A percentile compares a stretch with the other conserved stretches of the same genome.
phyloP scores from a whole-genome alignment of 92 coral and sea anemone species.

The Porites divaricata region DNA sequence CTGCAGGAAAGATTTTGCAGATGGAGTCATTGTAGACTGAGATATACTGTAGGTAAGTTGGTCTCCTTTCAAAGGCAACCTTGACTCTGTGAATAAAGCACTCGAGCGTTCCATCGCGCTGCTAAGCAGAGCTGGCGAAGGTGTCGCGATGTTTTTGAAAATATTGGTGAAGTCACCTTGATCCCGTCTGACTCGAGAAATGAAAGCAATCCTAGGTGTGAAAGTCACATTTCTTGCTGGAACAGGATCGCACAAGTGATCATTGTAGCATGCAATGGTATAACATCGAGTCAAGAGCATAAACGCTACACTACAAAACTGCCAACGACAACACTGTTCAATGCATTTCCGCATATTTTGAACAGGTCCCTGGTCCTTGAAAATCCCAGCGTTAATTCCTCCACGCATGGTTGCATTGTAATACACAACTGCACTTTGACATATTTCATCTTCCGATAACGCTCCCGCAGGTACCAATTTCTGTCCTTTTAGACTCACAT shows the following conservation, averaged over 20 bases:
- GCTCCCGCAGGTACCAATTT: neutral
- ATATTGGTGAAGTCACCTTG: slow-evolving; percentile 41
- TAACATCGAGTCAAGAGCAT: slow-evolving; percentile 89
- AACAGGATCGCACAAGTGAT: slow-evolving; percentile 76
- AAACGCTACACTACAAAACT: slow-evolving; percentile 87
- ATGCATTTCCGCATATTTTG: slow-evolving; percentile 88
- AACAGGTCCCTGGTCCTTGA: slow-evolving; percentile 87
- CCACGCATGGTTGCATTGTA: slow-evolving; percentile 82
- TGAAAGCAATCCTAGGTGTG: slow-evolving; percentile 73
- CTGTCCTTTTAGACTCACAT: neutral
- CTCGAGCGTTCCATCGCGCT: neutral
- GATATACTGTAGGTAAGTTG: neutral
- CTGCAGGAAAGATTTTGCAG: neutral
- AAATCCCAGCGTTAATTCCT: slow-evolving; percentile 84
- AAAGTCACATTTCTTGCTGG: slow-evolving; percentile 72
- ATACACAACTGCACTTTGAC: slow-evolving; percentile 59
- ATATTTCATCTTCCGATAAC: slow-evolving; percentile 36
- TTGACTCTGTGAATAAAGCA: slow-evolving; percentile 1
- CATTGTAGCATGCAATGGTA: slow-evolving; percentile 77
- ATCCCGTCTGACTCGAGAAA: slow-evolving; percentile 77
- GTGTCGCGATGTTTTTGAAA: slow-evolving; percentile 20
- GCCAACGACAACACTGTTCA: slow-evolving; percentile 92
- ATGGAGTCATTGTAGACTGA: neutral
- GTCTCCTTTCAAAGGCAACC: neutral
- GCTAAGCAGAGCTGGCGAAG: neutral